Evolutionary conservation across 1,140 invertebrate genomes (phyloP).

Genomic region (Aricia agestis): DNA sequence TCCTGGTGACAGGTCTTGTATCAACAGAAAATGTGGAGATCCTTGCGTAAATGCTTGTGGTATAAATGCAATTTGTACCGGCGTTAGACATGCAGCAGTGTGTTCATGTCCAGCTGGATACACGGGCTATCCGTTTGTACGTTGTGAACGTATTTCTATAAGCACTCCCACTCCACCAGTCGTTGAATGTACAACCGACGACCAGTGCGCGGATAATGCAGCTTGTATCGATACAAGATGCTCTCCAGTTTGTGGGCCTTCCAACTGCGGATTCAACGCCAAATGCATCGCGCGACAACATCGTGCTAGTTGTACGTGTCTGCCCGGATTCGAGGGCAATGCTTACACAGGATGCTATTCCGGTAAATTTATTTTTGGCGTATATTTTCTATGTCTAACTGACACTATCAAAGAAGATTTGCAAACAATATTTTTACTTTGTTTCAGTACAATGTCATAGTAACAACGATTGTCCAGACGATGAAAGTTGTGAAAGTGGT

Average conservation of each 20-base stretch:
- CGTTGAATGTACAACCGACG: slow-evolving; percentile 87
- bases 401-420: too few relatives aligned
- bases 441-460: slow-evolving; percentile 87
- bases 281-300: slow-evolving; percentile 89
- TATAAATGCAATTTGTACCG: slow-evolving; percentile 87
- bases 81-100: slow-evolving; percentile 87
- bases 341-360: slow-evolving; percentile 86
- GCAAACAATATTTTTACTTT: neutral
- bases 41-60: slow-evolving; percentile 89
- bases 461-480: slow-evolving; percentile 88
- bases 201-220: slow-evolving; percentile 89
- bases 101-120: slow-evolving; percentile 83
- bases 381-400: too few relatives aligned
- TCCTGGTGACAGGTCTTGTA: slow-evolving; percentile 86
- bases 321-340: slow-evolving; percentile 90
- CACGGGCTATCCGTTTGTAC: slow-evolving; percentile 86
- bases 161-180: slow-evolving; percentile 72
- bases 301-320: slow-evolving; percentile 88
- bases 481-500: slow-evolving; percentile 89
- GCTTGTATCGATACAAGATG: slow-evolving; percentile 89
- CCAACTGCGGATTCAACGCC: slow-evolving; percentile 87
- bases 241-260: slow-evolving; percentile 84
- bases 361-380: slow-evolving; percentile 65
- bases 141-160: slow-evolving; percentile 78
- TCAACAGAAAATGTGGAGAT: slow-evolving; percentile 87